phyloP scores from a whole-genome alignment of 2,113 vertebrate species.

The Arizona elegans region DNA sequence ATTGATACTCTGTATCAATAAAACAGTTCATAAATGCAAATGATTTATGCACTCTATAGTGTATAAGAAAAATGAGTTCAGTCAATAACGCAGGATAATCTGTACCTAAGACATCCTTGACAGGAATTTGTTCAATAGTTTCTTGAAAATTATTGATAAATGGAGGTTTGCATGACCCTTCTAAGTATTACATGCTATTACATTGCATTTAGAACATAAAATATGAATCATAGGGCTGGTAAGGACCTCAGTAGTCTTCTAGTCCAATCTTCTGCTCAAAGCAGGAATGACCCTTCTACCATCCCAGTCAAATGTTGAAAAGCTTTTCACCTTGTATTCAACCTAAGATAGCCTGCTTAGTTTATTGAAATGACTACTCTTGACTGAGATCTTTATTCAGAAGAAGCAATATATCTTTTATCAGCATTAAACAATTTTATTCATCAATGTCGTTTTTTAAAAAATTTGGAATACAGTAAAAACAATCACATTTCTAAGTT shows the following conservation, averaged over 20 bases:
- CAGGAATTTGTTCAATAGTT: background rate
- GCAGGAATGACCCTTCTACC: background rate
- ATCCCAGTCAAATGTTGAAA: background rate
- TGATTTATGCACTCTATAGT: background rate
- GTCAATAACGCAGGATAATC: background rate
- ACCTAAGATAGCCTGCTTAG: background rate
- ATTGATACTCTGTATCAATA: background rate
- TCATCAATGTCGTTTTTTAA: background rate
- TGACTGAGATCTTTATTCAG: background rate
- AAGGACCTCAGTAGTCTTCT: background rate
- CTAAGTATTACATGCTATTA: background rate
- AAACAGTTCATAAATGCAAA: background rate
- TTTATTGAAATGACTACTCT: background rate
- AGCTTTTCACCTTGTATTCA: background rate
- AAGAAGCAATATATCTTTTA: background rate
- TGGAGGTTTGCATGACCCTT: background rate
- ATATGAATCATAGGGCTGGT: background rate
- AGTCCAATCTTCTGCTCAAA: background rate
- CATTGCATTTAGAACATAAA: background rate
- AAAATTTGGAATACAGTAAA: background rate
- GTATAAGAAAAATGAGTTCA: background rate
- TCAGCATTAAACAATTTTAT: background rate
- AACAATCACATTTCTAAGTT: background rate
- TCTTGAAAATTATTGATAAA: background rate
- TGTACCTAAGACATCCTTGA: background rate